Conservation (phyloP, 2,888 invertebrate genomes). For the Drosophila niveifrons region DNA sequence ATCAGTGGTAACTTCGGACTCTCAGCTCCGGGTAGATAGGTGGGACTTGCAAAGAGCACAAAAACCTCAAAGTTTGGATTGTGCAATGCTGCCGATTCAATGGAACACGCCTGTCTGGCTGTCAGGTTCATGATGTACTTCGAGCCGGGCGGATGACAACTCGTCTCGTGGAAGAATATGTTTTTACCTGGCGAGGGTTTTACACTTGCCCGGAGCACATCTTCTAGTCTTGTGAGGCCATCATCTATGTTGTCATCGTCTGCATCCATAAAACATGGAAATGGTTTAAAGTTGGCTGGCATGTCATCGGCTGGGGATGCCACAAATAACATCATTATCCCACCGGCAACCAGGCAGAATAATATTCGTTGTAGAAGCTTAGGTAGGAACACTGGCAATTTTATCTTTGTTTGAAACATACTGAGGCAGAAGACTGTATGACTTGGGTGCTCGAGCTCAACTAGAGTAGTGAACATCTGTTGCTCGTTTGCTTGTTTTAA, state of each 20-base stretch:
- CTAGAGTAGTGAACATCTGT: neutral
- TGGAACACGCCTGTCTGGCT: slow-evolving; percentile 81
- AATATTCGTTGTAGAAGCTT: neutral
- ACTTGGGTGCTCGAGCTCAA: neutral
- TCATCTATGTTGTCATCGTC: neutral
- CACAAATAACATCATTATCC: neutral
- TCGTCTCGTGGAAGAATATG: slow-evolving; percentile 84
- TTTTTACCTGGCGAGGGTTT: slow-evolving; percentile 76
- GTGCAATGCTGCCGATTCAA: slow-evolving; percentile 81
- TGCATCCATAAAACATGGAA: slow-evolving; percentile 5
- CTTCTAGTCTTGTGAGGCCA: slow-evolving; percentile 52
- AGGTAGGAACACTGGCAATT: neutral
- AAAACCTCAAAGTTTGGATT: slow-evolving; percentile 79
- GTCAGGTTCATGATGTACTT: slow-evolving; percentile 55
- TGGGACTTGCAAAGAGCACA: slow-evolving; percentile 79
- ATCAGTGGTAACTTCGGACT: slow-evolving; percentile 43
- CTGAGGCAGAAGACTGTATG: neutral
- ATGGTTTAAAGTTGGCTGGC: neutral
- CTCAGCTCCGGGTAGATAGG: slow-evolving; percentile 28
- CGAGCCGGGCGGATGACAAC: neutral
- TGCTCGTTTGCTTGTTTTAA: neutral
- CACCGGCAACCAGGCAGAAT: neutral
- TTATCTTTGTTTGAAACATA: neutral
- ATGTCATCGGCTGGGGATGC: neutral
- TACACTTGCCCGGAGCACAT: slow-evolving; percentile 69